Conservation (phyloP, 1,140 invertebrate species). For the Bathynomus jamesi region DNA sequence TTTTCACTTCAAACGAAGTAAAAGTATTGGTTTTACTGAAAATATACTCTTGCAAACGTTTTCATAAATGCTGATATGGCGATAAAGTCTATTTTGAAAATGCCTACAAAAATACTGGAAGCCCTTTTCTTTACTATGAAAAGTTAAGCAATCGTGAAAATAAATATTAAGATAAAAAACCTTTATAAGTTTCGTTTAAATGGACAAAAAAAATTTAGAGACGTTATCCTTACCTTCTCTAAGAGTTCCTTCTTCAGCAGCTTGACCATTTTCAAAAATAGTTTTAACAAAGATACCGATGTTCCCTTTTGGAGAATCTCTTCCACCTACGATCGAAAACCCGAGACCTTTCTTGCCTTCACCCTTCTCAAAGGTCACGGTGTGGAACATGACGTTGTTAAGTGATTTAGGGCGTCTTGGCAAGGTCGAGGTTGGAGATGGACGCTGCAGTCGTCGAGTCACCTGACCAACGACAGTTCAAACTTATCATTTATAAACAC, state of each 20-base stretch:
- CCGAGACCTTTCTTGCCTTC: constrained; percentile 47
- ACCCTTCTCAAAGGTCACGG: constrained; percentile 46
- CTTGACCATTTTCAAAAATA: constrained; percentile 53
- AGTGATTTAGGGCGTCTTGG: constrained; percentile 40
- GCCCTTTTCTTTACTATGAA: background rate
- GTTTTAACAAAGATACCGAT: constrained; percentile 52
- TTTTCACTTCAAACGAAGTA: too few species aligned
- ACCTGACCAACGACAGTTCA: too few species aligned
- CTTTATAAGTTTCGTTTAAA: background rate
- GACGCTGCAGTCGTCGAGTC: constrained; percentile 15
- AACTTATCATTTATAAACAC: too few species aligned
- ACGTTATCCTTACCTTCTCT: constrained; percentile 45
- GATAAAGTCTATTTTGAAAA: background rate
- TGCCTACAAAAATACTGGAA: background rate
- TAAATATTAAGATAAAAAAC: background rate
- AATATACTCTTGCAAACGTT: too few species aligned
- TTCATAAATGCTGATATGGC: background rate
- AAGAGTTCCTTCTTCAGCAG: constrained; percentile 47
- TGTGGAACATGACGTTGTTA: constrained; percentile 36
- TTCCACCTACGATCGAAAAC: constrained; percentile 52
- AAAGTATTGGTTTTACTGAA: too few species aligned
- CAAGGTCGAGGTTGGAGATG: constrained; percentile 37
- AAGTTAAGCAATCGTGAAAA: background rate
- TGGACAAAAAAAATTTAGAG: background rate
- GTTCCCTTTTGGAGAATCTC: constrained; percentile 48